A percentile compares a stretch with the other conserved stretches of the same genome.
phyloP scores from a whole-genome alignment of 2,113 vertebrate genomes.

The Hystrix cristata region DNA sequence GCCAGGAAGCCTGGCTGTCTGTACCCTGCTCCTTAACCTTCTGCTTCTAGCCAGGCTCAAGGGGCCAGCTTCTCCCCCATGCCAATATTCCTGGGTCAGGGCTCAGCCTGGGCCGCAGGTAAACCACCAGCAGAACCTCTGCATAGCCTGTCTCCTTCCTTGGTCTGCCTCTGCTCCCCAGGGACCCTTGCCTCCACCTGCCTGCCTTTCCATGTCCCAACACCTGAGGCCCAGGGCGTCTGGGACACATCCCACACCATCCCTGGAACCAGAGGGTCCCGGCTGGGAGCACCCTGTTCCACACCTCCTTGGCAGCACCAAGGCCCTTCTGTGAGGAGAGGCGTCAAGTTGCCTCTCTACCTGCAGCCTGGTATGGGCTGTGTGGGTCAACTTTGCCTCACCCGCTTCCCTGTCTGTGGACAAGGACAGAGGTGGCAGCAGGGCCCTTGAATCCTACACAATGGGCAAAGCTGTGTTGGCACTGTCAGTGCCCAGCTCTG shows the following conservation, averaged over 20 bases:
- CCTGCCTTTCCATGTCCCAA: neutral
- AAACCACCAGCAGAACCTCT: neutral
- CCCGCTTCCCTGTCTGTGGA: neutral
- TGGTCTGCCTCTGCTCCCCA: neutral
- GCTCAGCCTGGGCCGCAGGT: neutral
- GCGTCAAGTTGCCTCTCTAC: neutral
- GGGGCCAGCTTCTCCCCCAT: neutral
- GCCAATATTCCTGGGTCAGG: neutral
- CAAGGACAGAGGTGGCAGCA: neutral
- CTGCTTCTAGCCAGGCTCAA: neutral
- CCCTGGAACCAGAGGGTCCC: neutral
- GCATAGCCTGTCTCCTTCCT: neutral
- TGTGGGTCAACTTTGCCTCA: neutral
- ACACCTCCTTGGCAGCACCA: neutral
- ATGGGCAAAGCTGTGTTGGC: neutral
- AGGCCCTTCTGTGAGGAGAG: neutral
- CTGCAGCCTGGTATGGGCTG: too few species aligned
- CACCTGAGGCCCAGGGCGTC: neutral
- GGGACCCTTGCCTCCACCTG: neutral
- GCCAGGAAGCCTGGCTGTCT: neutral
- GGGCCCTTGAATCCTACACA: neutral
- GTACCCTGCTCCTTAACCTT: neutral
- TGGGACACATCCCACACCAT: too few species aligned
- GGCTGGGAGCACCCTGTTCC: neutral
- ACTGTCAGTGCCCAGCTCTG: neutral